These are phyloP conservation scores for Pseudocheirus occidentalis DNA, from an alignment of 2,797 vertebrate species.

Conservation along the genomic window DNA sequence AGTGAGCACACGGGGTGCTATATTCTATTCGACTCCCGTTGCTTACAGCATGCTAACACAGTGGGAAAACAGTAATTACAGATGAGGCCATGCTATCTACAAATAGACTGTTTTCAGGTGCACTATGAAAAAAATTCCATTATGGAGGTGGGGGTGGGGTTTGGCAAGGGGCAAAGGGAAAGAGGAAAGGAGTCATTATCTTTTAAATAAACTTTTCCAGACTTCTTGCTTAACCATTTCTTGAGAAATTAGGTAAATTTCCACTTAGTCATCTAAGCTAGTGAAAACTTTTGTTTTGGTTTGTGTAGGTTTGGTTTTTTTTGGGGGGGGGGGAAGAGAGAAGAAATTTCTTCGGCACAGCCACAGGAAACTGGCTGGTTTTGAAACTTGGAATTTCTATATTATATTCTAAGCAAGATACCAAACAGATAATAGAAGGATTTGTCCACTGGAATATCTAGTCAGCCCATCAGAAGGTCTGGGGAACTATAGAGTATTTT, in stretches of 20 bases:
- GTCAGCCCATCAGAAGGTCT: neutral
- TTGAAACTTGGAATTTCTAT: neutral
- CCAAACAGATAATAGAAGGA: neutral
- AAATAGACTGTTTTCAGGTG: neutral
- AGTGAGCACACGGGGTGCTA: neutral
- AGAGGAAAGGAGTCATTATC: neutral
- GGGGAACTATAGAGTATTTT: neutral
- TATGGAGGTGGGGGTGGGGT: neutral
- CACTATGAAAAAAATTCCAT: neutral
- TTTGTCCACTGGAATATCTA: slow-evolving; percentile 17
- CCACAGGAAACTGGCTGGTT: neutral
- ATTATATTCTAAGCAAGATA: neutral
- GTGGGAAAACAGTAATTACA: neutral
- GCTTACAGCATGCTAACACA: neutral
- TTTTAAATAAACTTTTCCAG: slow-evolving; percentile 23
- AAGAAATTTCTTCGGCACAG: neutral
- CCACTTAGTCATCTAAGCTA: neutral
- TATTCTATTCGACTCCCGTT: neutral
- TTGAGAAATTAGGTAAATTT: neutral
- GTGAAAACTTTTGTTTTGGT: neutral
- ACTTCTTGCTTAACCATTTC: neutral
- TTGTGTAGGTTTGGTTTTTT: neutral
- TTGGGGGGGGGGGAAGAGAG: neutral
- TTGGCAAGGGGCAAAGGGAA: neutral
- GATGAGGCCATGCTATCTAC: neutral